These are phyloP conservation scores for Cristatella mucedo DNA, from an alignment of 2,888 invertebrate species.

Conservation along the genomic window DNA sequence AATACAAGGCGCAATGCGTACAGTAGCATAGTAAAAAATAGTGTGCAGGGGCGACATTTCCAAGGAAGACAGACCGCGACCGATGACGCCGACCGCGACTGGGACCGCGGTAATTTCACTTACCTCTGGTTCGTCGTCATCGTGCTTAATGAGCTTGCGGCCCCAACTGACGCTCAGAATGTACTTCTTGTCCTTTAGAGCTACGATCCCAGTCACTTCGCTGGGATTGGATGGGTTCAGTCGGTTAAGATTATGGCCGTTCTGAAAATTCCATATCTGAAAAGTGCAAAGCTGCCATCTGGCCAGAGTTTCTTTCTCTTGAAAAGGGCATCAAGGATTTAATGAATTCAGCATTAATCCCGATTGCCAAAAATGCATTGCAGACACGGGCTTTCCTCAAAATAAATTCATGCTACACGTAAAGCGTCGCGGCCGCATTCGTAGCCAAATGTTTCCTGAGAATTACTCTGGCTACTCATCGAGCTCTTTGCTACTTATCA, in stretches of 20 bases:
- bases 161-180: conserved; percentile 37
- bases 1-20: no score
- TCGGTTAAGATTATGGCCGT: conserved; percentile 35
- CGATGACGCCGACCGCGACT: no score
- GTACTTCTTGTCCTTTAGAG: conserved; percentile 26
- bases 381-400: no score
- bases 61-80: neutral
- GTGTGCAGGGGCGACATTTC: neutral
- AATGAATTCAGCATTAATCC: no score
- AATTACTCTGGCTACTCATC: no score
- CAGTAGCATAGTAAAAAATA: neutral
- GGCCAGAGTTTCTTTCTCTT: no score
- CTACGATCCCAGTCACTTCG: conserved; percentile 34
- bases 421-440: no score
- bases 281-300: neutral
- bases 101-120: conserved; percentile 13
- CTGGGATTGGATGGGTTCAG: conserved; percentile 30
- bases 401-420: no score
- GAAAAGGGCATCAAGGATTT: no score
- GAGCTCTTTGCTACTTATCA: no score
- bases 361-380: no score
- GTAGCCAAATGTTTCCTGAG: no score
- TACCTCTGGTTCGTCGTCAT: conserved; percentile 33
- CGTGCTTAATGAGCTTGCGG: conserved; percentile 26
- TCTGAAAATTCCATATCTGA: conserved; percentile 38